Percentiles rank a stretch among this genome's conserved stretches.
phyloP scores from a whole-genome alignment of 2,113 vertebrate species.

The Gasterosteus nipponicus region DNA sequence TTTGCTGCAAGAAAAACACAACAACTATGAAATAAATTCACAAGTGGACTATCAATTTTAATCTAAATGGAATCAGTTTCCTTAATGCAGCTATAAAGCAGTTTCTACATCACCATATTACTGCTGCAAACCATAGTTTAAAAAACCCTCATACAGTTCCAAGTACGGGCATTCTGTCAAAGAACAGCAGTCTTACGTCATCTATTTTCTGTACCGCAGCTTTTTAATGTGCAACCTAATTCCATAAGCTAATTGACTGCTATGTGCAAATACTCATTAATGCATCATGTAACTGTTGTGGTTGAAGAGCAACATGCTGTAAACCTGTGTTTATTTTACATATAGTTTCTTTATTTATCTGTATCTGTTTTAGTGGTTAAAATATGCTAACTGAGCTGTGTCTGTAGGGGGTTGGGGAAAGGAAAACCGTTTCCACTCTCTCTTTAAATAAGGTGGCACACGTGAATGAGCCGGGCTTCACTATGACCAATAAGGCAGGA shows the following conservation, averaged over 20 bases:
- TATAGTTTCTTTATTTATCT: not conserved
- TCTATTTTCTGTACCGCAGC: constrained; percentile 26
- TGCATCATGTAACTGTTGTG: not conserved
- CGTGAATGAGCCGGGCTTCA: constrained; percentile 26
- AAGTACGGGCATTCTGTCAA: constrained; percentile 43
- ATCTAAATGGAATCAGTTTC: not conserved
- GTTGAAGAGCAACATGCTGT: not conserved
- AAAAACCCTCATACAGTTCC: constrained; percentile 19
- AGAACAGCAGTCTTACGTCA: constrained; percentile 23
- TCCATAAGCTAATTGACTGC: not conserved
- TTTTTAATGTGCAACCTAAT: not conserved
- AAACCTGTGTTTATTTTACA: not conserved
- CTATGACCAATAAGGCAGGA: constrained; percentile 12
- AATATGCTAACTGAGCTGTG: constrained; percentile 38
- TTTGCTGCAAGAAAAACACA: not conserved
- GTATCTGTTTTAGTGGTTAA: not conserved
- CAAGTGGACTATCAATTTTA: not conserved
- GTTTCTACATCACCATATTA: not conserved
- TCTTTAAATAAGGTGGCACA: constrained; percentile 50
- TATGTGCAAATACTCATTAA: not conserved
- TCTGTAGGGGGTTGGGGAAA: constrained; percentile 19
- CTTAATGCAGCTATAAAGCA: not conserved
- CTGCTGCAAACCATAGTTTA: constrained; percentile 1
- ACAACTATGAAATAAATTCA: not conserved
- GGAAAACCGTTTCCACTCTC: constrained; percentile 35